Base-by-base conservation (phyloP, 2,797 vertebrate species). In the Oceanodroma leucorhoa region DNA sequence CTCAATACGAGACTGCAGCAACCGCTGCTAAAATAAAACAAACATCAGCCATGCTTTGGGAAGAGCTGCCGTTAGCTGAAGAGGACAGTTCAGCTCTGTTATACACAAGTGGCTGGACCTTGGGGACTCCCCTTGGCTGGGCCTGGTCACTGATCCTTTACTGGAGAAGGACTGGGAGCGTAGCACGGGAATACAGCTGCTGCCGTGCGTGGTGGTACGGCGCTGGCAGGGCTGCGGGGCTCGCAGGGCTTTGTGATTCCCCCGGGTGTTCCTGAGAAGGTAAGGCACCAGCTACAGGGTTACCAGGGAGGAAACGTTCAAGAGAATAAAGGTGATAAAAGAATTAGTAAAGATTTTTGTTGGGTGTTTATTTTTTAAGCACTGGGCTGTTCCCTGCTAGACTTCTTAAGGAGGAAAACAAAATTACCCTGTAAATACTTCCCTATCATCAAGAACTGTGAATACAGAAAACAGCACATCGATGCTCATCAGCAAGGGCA, bases 401-500 rank as follows among this genome's bases (percentile, higher is more conserved):
- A 3, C 16, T 71, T 53, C 38, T 92, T 66, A 62, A 76, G 83
- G 30, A 87, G 29, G 46, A 81, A 93, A 86, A 79, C 20, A 86
- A 29, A 89, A 40, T 66, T 26, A 36, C 24, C 11, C 79, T 67
- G 77, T 87, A 87, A 95, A 90, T 92, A 62, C 54, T 87, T 90
- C 58, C 77, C 73, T 62, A 45, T 67, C 70, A 87, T 73, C 77
- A 51, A 89, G 93, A 96, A 12, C 51, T 38, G 57, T 69, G 92
- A 90, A 51, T 29, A 87, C 57, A 94, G 94, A 97, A 92, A 96
- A n/a, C 58, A 85, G 3, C 87, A 71, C 94, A 97, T 95, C 95
- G 79, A 9, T 92, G 95, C 95, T 97, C 94, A 94, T 97, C 97
- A 97, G 97, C 84, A 62, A 95, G 97, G 95, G 89, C 97, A 94